A percentile compares a stretch with the other conserved stretches of the same genome.
Evolutionary conservation across 2,888 invertebrate genomes (phyloP).

Genomic region (Neria commutata): DNA sequence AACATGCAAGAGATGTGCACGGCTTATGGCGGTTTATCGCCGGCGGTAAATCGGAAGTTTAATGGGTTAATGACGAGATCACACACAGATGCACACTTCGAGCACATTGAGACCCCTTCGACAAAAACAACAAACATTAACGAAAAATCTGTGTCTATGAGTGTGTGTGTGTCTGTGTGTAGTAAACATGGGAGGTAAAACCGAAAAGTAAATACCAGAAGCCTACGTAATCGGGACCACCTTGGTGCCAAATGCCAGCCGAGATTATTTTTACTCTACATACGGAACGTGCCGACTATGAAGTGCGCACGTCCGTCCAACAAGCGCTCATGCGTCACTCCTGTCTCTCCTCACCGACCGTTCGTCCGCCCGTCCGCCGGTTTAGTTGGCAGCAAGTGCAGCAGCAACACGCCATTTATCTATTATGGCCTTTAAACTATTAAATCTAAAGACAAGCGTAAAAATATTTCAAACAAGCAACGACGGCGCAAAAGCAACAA

Average conservation of each 20-base stretch:
- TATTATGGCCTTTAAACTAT: background rate
- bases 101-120: constrained; percentile 1
- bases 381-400: constrained; percentile 4
- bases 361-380: too few relatives aligned
- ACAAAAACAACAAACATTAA: constrained; percentile 3
- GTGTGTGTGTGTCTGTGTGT: too few relatives aligned
- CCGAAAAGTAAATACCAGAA: background rate
- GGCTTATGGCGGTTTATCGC: constrained; percentile 40
- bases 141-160: too few relatives aligned
- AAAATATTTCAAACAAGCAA: background rate
- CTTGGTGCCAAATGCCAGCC: background rate
- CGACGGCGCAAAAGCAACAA: background rate
- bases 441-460: background rate
- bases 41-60: constrained; percentile 53
- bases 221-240: background rate
- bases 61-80: constrained; percentile 50
- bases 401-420: constrained; percentile 2
- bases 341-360: too few relatives aligned
- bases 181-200: too few relatives aligned
- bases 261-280: background rate
- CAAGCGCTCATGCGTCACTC: too few relatives aligned
- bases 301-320: too few relatives aligned
- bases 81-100: constrained; percentile 13
- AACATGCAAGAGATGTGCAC: too few relatives aligned
- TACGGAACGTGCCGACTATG: too few relatives aligned